A percentile compares a stretch with the other conserved stretches of the same genome.
Evolutionary conservation across 2,888 invertebrate species (phyloP).

Genomic region (Pollenia labialis): DNA sequence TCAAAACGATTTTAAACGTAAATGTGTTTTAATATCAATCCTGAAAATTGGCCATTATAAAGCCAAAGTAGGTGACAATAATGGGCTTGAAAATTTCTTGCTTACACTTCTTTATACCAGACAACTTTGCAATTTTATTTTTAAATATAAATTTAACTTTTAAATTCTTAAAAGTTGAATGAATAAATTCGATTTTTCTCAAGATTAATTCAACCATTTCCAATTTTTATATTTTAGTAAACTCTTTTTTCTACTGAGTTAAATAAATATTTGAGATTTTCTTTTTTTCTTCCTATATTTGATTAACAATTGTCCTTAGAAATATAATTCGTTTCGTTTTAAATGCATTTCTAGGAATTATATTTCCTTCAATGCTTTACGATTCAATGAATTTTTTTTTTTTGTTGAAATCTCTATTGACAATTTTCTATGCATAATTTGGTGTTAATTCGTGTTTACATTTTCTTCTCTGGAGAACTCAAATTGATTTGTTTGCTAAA

Average conservation of each 20-base stretch:
- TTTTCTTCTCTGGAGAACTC: not conserved
- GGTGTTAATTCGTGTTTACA: conserved; percentile 62
- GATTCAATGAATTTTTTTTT: not conserved
- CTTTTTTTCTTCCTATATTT: not conserved
- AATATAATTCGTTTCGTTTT: conserved; percentile 1
- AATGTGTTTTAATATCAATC: no score
- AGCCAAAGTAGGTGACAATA: no score
- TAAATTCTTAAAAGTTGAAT: no score
- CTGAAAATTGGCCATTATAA: no score
- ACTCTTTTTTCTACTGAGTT: not conserved
- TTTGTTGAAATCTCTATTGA: conserved; percentile 40
- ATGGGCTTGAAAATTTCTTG: no score
- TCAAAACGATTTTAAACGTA: no score
- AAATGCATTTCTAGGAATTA: conserved; percentile 31
- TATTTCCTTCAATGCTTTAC: not conserved
- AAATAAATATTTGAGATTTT: conserved; percentile 4
- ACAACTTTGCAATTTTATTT: no score
- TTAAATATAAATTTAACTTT: no score
- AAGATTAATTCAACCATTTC: no score
- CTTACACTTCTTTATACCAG: no score
- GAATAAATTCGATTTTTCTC: no score
- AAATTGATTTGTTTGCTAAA: conserved; percentile 44
- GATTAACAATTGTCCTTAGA: conserved; percentile 11
- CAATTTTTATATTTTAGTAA: not conserved
- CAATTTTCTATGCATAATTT: conserved; percentile 61